Percentiles rank a stretch among this genome's conserved stretches.
Evolutionary conservation across 1,140 invertebrate species (phyloP).

Genomic region (Pogonus chalceus): DNA sequence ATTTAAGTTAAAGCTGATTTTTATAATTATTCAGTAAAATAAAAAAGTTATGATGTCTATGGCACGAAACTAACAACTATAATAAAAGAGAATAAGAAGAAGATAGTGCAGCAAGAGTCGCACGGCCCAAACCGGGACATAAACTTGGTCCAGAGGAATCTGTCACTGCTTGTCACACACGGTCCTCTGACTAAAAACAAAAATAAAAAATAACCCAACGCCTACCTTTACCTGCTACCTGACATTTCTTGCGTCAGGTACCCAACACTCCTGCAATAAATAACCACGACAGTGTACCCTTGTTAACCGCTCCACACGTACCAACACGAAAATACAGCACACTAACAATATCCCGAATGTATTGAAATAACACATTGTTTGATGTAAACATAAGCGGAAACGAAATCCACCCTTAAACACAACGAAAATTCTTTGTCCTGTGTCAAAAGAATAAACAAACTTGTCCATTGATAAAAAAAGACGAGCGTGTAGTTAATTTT

Average conservation of each 20-base stretch:
- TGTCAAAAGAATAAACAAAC: constrained; percentile 23
- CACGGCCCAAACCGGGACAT: constrained; percentile 1
- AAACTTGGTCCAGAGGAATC: constrained; percentile 6
- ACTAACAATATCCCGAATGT: background rate
- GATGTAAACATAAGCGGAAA: constrained; percentile 10
- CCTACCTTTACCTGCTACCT: constrained; percentile 5
- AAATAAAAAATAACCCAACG: constrained; percentile 7
- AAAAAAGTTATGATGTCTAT: no score
- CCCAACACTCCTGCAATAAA: background rate
- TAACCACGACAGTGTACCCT: constrained; percentile 5
- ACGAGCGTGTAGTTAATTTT: constrained; percentile 20
- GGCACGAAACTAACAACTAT: background rate
- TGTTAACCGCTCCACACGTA: constrained; percentile 16
- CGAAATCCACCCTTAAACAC: constrained; percentile 11
- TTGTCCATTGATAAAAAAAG: constrained; percentile 18
- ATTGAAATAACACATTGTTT: background rate
- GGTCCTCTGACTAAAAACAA: background rate
- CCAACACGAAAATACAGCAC: constrained; percentile 9
- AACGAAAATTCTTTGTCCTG: constrained; percentile 10
- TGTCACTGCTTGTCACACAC: constrained; percentile 6
- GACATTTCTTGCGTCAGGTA: constrained; percentile 7
- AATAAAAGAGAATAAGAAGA: background rate
- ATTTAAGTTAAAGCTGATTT: no score
- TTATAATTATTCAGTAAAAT: no score
- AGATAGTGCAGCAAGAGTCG: background rate